Evolutionary conservation across 2,113 vertebrate genomes (phyloP).

Genomic region (Callithrix jacchus): DNA sequence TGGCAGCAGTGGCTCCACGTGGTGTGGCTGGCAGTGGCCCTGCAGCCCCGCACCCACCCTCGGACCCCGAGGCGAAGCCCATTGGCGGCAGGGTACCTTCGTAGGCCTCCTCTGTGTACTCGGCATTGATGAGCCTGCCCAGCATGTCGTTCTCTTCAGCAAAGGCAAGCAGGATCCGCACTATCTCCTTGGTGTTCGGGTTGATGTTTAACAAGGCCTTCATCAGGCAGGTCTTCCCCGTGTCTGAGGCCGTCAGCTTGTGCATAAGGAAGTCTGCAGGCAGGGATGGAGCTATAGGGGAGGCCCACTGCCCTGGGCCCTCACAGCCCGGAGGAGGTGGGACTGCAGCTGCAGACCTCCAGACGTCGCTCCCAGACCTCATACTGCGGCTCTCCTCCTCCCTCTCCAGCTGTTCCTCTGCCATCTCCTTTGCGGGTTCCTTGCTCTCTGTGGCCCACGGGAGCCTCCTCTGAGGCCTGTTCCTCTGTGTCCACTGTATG

Average conservation of each 20-base stretch:
- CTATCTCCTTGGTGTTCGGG: slow-evolving; percentile 81
- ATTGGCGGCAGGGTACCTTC: slow-evolving; percentile 78
- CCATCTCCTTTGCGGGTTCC: not conserved
- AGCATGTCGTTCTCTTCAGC: slow-evolving; percentile 84
- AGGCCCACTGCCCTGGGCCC: not conserved
- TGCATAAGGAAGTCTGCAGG: slow-evolving; percentile 86
- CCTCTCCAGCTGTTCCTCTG: too few relatives aligned
- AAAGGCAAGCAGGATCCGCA: slow-evolving; percentile 82
- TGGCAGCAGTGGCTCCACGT: not conserved
- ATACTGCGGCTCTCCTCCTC: not conserved
- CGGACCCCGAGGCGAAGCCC: not conserved
- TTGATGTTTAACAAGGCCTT: slow-evolving; percentile 89
- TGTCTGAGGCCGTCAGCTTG: slow-evolving; percentile 85
- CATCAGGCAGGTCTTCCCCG: slow-evolving; percentile 89
- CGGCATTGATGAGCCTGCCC: slow-evolving; percentile 85
- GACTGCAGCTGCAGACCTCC: not conserved
- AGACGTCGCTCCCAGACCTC: accelerated
- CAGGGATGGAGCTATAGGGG: not conserved
- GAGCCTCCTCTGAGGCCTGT: not conserved
- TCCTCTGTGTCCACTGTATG: not conserved
- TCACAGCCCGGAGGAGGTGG: not conserved
- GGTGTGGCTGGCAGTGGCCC: not conserved
- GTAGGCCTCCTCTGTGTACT: slow-evolving; percentile 88
- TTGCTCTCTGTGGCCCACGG: accelerated
- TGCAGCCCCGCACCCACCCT: too few relatives aligned